Base-by-base conservation (phyloP, 2,113 vertebrate species). In the Apteryx owenii region DNA sequence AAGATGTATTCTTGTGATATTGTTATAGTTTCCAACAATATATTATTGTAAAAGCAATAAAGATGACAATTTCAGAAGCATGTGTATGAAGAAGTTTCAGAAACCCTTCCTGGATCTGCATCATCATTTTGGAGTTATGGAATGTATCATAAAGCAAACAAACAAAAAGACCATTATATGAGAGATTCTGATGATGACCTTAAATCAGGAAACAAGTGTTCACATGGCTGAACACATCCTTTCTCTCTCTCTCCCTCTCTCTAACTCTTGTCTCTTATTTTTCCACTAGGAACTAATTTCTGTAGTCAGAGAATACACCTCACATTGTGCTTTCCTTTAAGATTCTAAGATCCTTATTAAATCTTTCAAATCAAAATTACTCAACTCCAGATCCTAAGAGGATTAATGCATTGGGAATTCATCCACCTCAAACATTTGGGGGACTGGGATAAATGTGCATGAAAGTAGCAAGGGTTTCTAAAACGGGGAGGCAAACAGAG, bases 371-470 rank as follows among this genome's bases (percentile, higher is more conserved):
- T 88, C 15, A 48, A 56, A 58, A 85, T 70, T 20, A 31, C 29
- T 84, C 64, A 94, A 70, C 50, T 64, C 81, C 64, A 88, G 60
- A 61, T 12, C 6, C 17, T 53, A 71, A 64, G 23, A 31, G 22
- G 9, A 93, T 44, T 22, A 46, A 51, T 12, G 13, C 26, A 48
- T 85, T 66, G 68, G 44, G 62, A 80, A 44, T 40, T 48, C 12
- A 38, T 44, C 19, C n/a, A 54, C 28, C 68, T 89, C 40, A 69
- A 53, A 73, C 21, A 65, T 75, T 19, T 38, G n/a, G 69, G 78
- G 93, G 92, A 94, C 33, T 88, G 40, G 36, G 93, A 96, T 77
- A 89, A 96, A 91, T 61, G 88, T 79, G 94, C 62, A 93, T 68
- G 60, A 76, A 95, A 76, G 62, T 73, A 90, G 75, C 44, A 90